These are phyloP conservation scores for Cremastinae sp. DNA, from an alignment of 2,888 invertebrate genomes.

Conservation along the genomic window DNA sequence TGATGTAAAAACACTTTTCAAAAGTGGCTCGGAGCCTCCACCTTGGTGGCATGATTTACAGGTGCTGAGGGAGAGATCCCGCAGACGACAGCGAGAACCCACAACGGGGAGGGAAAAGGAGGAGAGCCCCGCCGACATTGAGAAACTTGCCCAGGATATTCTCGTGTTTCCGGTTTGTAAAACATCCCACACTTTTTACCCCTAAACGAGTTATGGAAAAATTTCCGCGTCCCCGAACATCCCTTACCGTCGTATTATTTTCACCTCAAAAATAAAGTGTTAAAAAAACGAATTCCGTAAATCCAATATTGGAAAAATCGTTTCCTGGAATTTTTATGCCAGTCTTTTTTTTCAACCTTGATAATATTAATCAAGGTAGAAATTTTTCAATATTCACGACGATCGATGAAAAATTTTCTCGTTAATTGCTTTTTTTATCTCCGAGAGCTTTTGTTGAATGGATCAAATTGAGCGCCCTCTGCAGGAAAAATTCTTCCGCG, in stretches of 20 bases:
- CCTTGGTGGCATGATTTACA: slow-evolving; percentile 67
- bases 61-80: slow-evolving; percentile 53
- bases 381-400: too few species aligned
- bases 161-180: slow-evolving; percentile 23
- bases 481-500: too few species aligned
- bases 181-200: slow-evolving; percentile 31
- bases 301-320: too few species aligned
- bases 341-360: too few species aligned
- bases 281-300: too few species aligned
- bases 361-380: too few species aligned
- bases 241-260: background rate
- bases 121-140: slow-evolving; percentile 19
- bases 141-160: slow-evolving; percentile 13
- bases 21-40: slow-evolving; percentile 65
- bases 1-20: slow-evolving; percentile 68
- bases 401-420: too few species aligned
- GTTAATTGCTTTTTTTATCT: too few species aligned
- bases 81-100: slow-evolving; percentile 40
- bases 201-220: slow-evolving; percentile 19
- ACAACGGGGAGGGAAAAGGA: slow-evolving; percentile 44
- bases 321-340: too few species aligned
- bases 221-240: background rate
- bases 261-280: background rate
- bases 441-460: too few species aligned
- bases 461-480: too few species aligned